Evolutionary conservation across 2,888 invertebrate genomes (phyloP).

Genomic region (Callyntrura sp.): DNA sequence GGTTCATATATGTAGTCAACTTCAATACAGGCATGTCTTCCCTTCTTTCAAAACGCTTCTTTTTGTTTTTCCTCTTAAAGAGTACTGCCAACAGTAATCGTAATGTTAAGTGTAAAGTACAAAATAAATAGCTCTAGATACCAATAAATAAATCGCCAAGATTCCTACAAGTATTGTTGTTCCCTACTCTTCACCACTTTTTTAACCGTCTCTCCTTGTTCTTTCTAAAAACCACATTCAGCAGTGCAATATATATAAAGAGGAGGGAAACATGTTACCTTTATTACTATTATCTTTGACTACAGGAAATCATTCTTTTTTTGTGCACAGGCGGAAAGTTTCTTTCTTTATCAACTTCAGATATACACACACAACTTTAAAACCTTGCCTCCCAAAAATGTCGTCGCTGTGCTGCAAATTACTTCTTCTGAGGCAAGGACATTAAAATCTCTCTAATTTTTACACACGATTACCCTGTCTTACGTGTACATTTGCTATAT

Average conservation of each 20-base stretch:
- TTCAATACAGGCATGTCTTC: neutral
- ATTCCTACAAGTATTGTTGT: constrained; percentile 58
- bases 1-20: neutral
- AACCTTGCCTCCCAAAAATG: no score
- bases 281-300: constrained; percentile 10
- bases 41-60: neutral
- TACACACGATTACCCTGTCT: neutral
- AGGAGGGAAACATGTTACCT: neutral
- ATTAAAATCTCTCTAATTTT: no score
- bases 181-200: neutral
- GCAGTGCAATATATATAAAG: neutral
- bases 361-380: no score
- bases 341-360: neutral
- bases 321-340: neutral
- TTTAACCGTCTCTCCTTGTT: constrained; percentile 13
- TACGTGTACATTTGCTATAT: neutral
- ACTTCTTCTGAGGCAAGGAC: no score
- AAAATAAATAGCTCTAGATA: constrained; percentile 64
- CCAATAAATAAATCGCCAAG: constrained; percentile 64
- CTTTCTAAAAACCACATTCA: neutral
- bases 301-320: constrained; percentile 51
- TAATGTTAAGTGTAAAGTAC: constrained; percentile 71
- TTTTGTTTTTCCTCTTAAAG: constrained; percentile 12
- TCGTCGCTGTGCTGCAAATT: no score
- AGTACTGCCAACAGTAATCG: constrained; percentile 62